Evolutionary conservation across 2,113 vertebrate species (phyloP), one percentile per base, ranked within the genome.

Genomic region (Pyxicephalus adspersus): DNA sequence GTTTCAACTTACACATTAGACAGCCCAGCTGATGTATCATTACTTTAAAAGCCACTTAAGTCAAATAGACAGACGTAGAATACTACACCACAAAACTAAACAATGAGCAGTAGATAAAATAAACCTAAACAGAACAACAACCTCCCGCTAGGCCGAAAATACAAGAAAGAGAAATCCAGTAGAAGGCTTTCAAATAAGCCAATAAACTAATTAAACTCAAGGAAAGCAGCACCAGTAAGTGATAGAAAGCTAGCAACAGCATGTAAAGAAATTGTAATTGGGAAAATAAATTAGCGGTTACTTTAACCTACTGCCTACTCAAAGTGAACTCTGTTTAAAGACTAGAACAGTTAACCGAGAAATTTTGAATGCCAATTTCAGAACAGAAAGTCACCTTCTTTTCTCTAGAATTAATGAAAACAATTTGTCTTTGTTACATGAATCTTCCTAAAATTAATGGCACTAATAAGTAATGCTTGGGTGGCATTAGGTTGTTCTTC

Each of bases 341-440:
- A 58, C 45, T 54, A 81, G 26, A 75, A 65, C 45, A 66, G 60
- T 74, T 82, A 66, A 75, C 34, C 55, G 63, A 82, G 28, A 82
- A 28, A 31, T 66, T 75, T 66, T 65, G 29, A 82, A 82, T 74
- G 22, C 63, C 80, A 82, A 58, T 75, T 65, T 82, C 66, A 75
- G 26, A 66, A 58, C 51, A 65, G 63, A 75, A 82, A 66, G 80
- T 75, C 70, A 74, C 71, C 71, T 82, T 81, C 60, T 73, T 81
- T 82, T 75, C 28, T 65, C 45, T 28, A 25, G 80, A 82, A 75
- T 75, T 82, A 82, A 82, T 82, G 60, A 75, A 82, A 82, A 82
- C 80, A 75, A 82, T 82, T 81, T 81, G 63, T 82, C 80, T 74
- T 82, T 82, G 80, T 82, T 82, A 75, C 60, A 81, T 58, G 34